Evolutionary conservation across 2,888 invertebrate species (phyloP), one percentile per base, ranked within the genome.

Genomic region (Netelia virgata): DNA sequence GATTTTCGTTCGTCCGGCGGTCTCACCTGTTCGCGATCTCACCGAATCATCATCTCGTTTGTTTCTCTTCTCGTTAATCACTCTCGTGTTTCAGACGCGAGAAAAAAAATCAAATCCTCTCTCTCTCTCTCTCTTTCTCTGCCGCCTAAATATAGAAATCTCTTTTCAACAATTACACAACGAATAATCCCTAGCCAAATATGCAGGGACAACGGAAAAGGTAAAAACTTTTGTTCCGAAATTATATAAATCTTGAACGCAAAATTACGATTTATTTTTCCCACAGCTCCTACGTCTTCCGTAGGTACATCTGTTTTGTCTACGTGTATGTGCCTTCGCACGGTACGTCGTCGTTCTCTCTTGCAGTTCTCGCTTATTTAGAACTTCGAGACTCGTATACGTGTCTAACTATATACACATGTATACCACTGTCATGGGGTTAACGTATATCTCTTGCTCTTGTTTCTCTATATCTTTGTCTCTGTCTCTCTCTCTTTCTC

Each of bases 31-130:
- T 78, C 69, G 55, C 59, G 75, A 83, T 74, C 69, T 61, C 53
- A 55, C 18, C 64, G 28, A 79, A 76, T 82, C 14, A 66, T 78
- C 57, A 76, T 64, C 61, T 55, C 64, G 47, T 28, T 14, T 50
- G 55, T 53, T 18, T 63, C 23, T 18, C 47, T 18, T 3, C 23
- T 86, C 87, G 80, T 87, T 86, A 87, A 87, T 87, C 86, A 86
- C 72, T 78, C 84, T 55, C 63, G 23, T 50, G 64, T 70, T 61
- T 66, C 36, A 57, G n/a, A 16, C 47, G 6, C 36, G 36, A 36
- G 28, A 72, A 70, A 79, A 61, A 53, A 78, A 63, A 41, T 82
- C 61, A 23, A 70, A 74, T 23, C 36, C 79, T 73, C 59, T 72
- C 14, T 5, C 9, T 10, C 5, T 36, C 23, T 61, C 55, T 14